Conservation (phyloP, 2,888 invertebrate genomes). For the Creontiades dilutus region DNA sequence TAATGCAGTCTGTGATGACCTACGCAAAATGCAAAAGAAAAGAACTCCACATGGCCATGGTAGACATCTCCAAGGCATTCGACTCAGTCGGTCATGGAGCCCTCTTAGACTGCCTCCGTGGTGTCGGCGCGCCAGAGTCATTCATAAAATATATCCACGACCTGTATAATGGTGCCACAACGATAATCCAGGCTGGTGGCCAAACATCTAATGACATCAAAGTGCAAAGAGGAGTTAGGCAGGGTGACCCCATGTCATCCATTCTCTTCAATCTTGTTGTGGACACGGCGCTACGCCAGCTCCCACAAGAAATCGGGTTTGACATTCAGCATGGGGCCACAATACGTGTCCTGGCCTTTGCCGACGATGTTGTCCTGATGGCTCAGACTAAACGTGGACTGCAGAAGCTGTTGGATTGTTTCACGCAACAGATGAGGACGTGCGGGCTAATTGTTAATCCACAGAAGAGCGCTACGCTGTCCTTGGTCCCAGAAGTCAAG, state of each 20-base stretch:
- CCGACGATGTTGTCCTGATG: not conserved
- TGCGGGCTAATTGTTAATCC: too few relatives aligned
- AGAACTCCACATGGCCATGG: not conserved
- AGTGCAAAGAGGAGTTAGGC: slow-evolving; percentile 78
- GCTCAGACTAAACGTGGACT: slow-evolving; percentile 22
- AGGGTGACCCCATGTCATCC: slow-evolving; percentile 78
- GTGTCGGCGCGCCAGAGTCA: not conserved
- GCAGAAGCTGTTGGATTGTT: too few relatives aligned
- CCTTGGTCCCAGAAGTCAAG: too few relatives aligned
- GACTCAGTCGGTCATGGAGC: slow-evolving; percentile 8
- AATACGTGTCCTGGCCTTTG: slow-evolving; percentile 32
- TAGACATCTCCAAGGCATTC: slow-evolving; percentile 52
- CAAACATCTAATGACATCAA: not conserved
- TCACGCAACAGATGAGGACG: too few relatives aligned
- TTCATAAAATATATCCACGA: not conserved
- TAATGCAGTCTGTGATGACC: not conserved
- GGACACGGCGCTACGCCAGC: slow-evolving; percentile 69
- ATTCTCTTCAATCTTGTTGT: slow-evolving; percentile 77
- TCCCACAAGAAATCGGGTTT: slow-evolving; percentile 41
- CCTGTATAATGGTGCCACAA: not conserved
- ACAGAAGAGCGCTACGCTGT: too few relatives aligned
- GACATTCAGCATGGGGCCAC: not conserved
- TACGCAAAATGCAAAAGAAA: not conserved
- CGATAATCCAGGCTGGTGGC: not conserved
- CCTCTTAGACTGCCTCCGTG: not conserved